These are phyloP conservation scores for Rhodinocichla rosea DNA, from an alignment of 2,113 vertebrate species.

Conservation along the genomic window DNA sequence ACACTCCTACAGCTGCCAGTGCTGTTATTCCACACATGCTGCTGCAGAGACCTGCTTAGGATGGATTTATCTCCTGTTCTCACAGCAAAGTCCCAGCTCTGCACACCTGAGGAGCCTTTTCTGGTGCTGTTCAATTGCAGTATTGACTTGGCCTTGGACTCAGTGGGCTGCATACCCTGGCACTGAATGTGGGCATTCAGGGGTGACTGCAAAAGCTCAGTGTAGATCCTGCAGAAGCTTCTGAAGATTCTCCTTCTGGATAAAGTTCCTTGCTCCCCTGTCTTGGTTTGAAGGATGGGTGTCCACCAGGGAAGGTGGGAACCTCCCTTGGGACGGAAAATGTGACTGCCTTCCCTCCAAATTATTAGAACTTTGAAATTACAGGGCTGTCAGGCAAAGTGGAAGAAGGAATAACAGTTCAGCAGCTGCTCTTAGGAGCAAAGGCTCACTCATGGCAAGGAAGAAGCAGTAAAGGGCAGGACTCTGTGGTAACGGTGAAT, in stretches of 20 bases:
- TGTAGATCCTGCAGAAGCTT: not conserved
- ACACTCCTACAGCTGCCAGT: not conserved
- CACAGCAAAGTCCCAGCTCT: not conserved
- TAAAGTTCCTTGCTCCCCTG: not conserved
- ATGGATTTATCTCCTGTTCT: conserved; percentile 8
- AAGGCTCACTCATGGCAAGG: not conserved
- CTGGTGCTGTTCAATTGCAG: not conserved
- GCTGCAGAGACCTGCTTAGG: not conserved
- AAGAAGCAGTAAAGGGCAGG: not conserved
- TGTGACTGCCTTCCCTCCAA: not conserved
- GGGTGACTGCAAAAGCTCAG: not conserved
- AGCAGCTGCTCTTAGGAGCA: not conserved
- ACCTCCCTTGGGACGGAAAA: not conserved
- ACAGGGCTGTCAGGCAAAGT: not conserved
- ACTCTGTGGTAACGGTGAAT: rapidly evolving
- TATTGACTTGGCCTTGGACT: not conserved
- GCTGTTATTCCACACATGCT: not conserved
- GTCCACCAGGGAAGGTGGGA: not conserved
- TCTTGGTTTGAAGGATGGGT: not conserved
- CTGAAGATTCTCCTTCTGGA: not conserved
- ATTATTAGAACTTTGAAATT: not conserved
- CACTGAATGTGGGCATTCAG: not conserved
- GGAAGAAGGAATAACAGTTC: not conserved
- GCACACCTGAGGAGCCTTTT: not conserved
- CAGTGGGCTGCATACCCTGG: not conserved